Percentiles rank a stretch among this genome's conserved stretches.
Evolutionary conservation across 2,113 vertebrate genomes (phyloP).

Genomic region (Ginglymostoma cirratum): DNA sequence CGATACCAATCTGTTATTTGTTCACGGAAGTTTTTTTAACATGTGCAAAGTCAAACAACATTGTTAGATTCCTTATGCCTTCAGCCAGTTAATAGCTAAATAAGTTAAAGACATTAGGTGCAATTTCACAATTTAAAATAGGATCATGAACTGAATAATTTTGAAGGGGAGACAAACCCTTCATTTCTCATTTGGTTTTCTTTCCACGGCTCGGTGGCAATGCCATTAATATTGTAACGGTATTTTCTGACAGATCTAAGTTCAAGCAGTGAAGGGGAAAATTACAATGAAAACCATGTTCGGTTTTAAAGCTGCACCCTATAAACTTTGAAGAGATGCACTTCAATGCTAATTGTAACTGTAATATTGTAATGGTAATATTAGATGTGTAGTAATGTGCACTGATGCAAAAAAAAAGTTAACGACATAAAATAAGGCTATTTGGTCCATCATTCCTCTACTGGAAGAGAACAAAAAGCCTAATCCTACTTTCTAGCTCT

Average conservation of each 20-base stretch:
- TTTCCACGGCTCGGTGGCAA: not conserved
- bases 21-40: not conserved
- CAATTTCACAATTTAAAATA: not conserved
- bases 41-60: not conserved
- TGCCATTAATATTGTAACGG: not conserved
- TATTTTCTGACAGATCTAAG: not conserved
- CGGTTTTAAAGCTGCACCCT: not conserved
- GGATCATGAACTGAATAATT: not conserved
- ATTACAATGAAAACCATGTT: not conserved
- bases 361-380: not conserved
- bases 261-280: not conserved
- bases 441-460: not conserved
- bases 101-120: not conserved
- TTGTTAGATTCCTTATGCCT: not conserved
- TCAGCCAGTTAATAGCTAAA: not conserved
- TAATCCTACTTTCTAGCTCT: not conserved
- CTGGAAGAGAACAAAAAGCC: no score
- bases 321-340: not conserved
- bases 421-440: not conserved
- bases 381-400: not conserved
- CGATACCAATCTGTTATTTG: not conserved
- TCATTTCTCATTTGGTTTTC: not conserved
- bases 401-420: not conserved
- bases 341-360: not conserved
- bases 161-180: not conserved